phyloP scores from a whole-genome alignment of 2,888 invertebrate species.

The Pantelozetes paolii region DNA sequence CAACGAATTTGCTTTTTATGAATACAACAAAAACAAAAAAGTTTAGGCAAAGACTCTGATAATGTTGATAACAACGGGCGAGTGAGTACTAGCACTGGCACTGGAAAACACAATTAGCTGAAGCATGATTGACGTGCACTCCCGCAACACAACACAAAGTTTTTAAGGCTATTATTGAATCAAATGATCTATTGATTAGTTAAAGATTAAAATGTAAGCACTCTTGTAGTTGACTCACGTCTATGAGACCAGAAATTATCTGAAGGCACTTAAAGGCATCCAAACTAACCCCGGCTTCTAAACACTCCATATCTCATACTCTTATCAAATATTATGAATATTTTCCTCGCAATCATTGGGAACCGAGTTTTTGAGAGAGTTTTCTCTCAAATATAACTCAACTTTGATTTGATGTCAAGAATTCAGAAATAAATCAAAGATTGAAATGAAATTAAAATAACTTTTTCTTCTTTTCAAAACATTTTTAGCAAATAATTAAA shows the following conservation, averaged over 20 bases:
- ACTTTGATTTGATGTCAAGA: too few relatives aligned
- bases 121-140: constrained; percentile 27
- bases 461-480: too few relatives aligned
- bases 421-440: too few relatives aligned
- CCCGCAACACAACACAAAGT: neutral
- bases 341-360: neutral
- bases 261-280: constrained; percentile 9
- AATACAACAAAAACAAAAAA: neutral
- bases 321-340: constrained; percentile 16
- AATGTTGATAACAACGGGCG: too few relatives aligned
- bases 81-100: too few relatives aligned
- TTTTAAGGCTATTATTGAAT: constrained; percentile 20
- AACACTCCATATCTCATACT: constrained; percentile 21
- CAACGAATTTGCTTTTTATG: neutral
- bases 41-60: too few relatives aligned
- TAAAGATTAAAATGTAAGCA: neutral
- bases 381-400: too few relatives aligned
- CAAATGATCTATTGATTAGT: constrained; percentile 30
- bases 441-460: too few relatives aligned
- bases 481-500: too few relatives aligned
- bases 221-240: constrained; percentile 23
- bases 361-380: too few relatives aligned
- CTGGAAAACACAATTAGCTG: constrained; percentile 18
- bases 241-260: constrained; percentile 8
- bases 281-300: constrained; percentile 5